A percentile compares a stretch with the other conserved stretches of the same genome.
These are phyloP conservation scores for Malachius bipustulatus DNA, from an alignment of 2,888 invertebrate genomes.

Conservation along the genomic window DNA sequence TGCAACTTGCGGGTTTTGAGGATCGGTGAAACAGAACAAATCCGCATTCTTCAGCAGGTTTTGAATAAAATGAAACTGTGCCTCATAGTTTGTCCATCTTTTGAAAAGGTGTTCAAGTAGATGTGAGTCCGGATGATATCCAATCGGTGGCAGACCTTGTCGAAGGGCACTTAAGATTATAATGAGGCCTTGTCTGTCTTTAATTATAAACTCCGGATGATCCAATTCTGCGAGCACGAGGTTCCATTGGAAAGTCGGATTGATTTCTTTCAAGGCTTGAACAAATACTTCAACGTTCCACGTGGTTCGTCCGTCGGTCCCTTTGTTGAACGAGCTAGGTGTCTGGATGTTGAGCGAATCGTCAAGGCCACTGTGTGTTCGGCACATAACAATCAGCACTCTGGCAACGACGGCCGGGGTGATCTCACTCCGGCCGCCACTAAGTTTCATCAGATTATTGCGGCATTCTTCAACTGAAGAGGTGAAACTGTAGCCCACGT, in stretches of 20 bases:
- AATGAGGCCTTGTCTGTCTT: constrained; percentile 74
- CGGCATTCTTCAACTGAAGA: constrained; percentile 78
- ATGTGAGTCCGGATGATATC: constrained; percentile 59
- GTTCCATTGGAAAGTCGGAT: constrained; percentile 80
- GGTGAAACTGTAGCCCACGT: constrained; percentile 80
- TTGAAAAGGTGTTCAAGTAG: constrained; percentile 85
- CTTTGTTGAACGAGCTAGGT: constrained; percentile 47
- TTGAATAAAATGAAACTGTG: constrained; percentile 79
- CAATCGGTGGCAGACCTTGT: constrained; percentile 64
- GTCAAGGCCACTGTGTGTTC: constrained; percentile 67
- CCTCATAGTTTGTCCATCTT: constrained; percentile 87
- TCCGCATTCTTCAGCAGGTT: constrained; percentile 84
- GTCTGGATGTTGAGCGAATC: constrained; percentile 43
- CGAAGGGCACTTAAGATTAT: constrained; percentile 73
- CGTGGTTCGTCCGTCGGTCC: constrained; percentile 39
- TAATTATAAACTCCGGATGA: constrained; percentile 77
- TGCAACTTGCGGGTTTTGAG: constrained; percentile 74
- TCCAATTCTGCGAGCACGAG: constrained; percentile 87
- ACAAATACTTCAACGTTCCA: constrained; percentile 95
- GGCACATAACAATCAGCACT: constrained; percentile 75
- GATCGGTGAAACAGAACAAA: constrained; percentile 88
- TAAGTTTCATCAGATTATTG: constrained; percentile 67
- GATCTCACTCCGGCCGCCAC: constrained; percentile 71
- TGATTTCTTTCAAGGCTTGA: constrained; percentile 80
- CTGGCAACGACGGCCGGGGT: constrained; percentile 75